Conservation (phyloP, 2,888 invertebrate genomes). For the Eilema caniola region DNA sequence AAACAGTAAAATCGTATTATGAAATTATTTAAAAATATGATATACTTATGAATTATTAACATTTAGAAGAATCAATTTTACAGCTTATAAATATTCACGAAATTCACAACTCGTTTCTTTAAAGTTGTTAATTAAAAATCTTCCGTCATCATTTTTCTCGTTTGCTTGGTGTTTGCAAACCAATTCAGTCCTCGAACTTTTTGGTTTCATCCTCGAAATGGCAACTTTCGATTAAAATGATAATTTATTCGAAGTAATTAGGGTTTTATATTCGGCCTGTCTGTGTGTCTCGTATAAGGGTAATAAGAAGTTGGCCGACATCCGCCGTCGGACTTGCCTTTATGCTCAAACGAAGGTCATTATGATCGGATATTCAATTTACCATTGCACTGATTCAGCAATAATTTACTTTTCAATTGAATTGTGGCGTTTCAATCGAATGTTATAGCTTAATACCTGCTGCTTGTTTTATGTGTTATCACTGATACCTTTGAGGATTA, state of each 20-base stretch:
- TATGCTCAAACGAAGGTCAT: slow-evolving; percentile 80
- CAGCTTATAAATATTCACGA: slow-evolving; percentile 36
- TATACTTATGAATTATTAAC: slow-evolving; percentile 28
- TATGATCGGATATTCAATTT: slow-evolving; percentile 79
- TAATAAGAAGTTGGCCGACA: slow-evolving; percentile 75
- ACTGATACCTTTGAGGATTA: slow-evolving; percentile 40
- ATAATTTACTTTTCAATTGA: slow-evolving; percentile 76
- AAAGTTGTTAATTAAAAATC: slow-evolving; percentile 51
- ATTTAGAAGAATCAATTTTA: slow-evolving; percentile 32
- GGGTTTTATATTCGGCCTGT: slow-evolving; percentile 52
- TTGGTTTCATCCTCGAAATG: slow-evolving; percentile 54
- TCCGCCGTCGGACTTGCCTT: slow-evolving; percentile 66
- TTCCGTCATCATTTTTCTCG: slow-evolving; percentile 43
- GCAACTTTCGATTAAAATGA: slow-evolving; percentile 62
- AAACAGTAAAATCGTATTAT: slow-evolving; percentile 11
- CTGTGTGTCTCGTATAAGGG: slow-evolving; percentile 58
- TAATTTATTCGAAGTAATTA: slow-evolving; percentile 65
- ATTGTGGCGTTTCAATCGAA: slow-evolving; percentile 66
- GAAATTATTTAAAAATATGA: slow-evolving; percentile 3
- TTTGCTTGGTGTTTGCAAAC: slow-evolving; percentile 60
- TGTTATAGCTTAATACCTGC: slow-evolving; percentile 63
- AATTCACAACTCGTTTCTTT: slow-evolving; percentile 39
- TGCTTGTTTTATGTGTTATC: slow-evolving; percentile 57
- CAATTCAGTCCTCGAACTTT: slow-evolving; percentile 59
- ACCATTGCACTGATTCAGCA: slow-evolving; percentile 74